phyloP scores from a whole-genome alignment of 2,797 vertebrate species.

The Chiloscyllium punctatum region DNA sequence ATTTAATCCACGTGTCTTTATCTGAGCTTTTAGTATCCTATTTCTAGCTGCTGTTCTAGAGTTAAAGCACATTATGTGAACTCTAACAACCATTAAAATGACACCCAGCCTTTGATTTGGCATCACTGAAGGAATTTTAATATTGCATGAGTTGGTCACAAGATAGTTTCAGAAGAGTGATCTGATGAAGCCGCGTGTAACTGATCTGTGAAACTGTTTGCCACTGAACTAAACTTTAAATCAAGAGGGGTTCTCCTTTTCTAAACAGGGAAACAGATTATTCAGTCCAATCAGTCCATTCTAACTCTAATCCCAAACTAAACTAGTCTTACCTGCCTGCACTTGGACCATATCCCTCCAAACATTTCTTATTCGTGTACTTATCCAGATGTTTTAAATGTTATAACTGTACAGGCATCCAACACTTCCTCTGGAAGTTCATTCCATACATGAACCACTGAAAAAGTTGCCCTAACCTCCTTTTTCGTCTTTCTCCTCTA shows the following conservation, averaged over 20 bases:
- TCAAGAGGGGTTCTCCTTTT: not conserved
- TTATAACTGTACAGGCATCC: too few relatives aligned
- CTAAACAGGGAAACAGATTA: too few relatives aligned
- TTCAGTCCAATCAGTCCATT: too few relatives aligned
- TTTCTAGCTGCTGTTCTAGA: not conserved
- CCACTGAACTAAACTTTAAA: not conserved
- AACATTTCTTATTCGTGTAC: too few relatives aligned
- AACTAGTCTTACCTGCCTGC: too few relatives aligned
- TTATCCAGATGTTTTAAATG: too few relatives aligned
- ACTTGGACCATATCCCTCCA: too few relatives aligned
- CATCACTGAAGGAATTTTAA: not conserved
- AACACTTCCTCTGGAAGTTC: too few relatives aligned
- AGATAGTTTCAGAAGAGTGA: not conserved
- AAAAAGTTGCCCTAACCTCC: too few relatives aligned
- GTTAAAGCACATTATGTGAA: constrained; percentile 2
- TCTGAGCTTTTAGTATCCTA: not conserved
- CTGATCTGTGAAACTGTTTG: not conserved
- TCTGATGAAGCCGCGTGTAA: not conserved
- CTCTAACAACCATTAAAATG: not conserved
- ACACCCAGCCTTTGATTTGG: not conserved
- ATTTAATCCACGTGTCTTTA: not conserved
- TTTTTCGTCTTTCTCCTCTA: too few relatives aligned
- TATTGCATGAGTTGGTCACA: not conserved
- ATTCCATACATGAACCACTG: too few relatives aligned
- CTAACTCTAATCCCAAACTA: too few relatives aligned